Evolutionary conservation across 2,888 invertebrate genomes (phyloP).

Genomic region (Heteromurus nitidus): DNA sequence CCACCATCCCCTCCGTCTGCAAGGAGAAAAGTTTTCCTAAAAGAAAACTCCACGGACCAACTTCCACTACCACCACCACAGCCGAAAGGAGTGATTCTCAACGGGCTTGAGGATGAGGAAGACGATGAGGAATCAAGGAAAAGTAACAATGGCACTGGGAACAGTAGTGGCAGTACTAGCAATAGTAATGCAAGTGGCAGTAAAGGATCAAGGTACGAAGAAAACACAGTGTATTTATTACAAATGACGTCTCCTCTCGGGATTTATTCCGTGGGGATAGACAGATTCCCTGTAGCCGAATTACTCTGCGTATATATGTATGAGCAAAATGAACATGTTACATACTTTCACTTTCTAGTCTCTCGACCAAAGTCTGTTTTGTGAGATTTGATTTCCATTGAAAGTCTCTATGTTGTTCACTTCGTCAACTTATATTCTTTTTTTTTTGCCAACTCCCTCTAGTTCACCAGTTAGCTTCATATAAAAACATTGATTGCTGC

Average conservation of each 20-base stretch:
- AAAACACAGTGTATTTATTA: background rate
- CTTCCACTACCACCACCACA: conserved; percentile 57
- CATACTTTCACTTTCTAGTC: background rate
- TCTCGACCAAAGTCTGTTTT: background rate
- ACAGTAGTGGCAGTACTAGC: conserved; percentile 62
- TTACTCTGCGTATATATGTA: background rate
- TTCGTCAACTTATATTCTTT: too few relatives aligned
- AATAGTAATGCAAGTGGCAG: conserved; percentile 49
- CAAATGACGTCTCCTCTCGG: background rate
- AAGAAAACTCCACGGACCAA: conserved; percentile 68
- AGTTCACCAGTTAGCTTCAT: too few relatives aligned
- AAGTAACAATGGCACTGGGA: conserved; percentile 46
- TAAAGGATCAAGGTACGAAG: conserved; percentile 71
- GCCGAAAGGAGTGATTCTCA: conserved; percentile 59
- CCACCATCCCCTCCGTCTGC: conserved; percentile 73
- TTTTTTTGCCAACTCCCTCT: too few relatives aligned
- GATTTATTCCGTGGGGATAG: background rate
- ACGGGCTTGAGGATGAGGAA: conserved; percentile 60
- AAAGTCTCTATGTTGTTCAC: too few relatives aligned
- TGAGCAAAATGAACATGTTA: background rate
- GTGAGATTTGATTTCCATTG: background rate
- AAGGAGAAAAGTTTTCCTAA: conserved; percentile 72
- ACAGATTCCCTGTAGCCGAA: background rate
- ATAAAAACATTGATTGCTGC: too few relatives aligned
- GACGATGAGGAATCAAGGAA: conserved; percentile 64